Evolutionary conservation across 2,888 invertebrate genomes (phyloP).

Genomic region (Chaetogeoica ovagalla): DNA sequence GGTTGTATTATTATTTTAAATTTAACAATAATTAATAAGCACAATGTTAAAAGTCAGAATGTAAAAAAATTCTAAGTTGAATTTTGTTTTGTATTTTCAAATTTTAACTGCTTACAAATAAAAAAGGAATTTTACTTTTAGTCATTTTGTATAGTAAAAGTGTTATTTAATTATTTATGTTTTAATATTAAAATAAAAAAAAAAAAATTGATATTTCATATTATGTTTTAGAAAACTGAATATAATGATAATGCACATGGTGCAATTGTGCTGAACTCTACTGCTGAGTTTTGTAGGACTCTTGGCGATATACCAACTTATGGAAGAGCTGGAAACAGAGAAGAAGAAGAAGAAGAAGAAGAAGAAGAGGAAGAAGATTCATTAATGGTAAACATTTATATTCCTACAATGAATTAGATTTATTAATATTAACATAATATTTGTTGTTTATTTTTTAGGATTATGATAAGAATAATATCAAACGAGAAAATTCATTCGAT

Average conservation of each 20-base stretch:
- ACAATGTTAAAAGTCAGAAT: no score
- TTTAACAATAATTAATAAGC: no score
- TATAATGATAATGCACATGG: constrained; percentile 56
- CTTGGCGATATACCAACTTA: constrained; percentile 94
- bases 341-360: constrained; percentile 75
- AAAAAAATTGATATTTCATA: no score
- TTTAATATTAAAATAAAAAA: no score
- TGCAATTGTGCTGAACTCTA: constrained; percentile 84
- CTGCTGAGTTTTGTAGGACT: constrained; percentile 95
- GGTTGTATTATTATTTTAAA: no score
- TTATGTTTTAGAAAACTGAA: constrained; percentile 35
- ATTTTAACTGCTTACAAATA: no score
- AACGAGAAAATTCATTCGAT: constrained; percentile 31
- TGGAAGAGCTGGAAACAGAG: constrained; percentile 86
- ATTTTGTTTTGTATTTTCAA: no score
- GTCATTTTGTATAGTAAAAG: no score
- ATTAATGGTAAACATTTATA: constrained; percentile 60
- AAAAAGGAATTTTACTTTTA: no score
- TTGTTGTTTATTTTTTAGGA: constrained; percentile 60
- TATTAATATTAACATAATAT: background rate
- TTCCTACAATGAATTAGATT: background rate
- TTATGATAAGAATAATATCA: constrained; percentile 60
- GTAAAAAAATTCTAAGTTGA: no score
- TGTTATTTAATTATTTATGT: no score
- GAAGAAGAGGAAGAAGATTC: constrained; percentile 75